These are phyloP conservation scores for Sphenodon punctatus DNA, from an alignment of 2,797 vertebrate species.

Conservation along the genomic window DNA sequence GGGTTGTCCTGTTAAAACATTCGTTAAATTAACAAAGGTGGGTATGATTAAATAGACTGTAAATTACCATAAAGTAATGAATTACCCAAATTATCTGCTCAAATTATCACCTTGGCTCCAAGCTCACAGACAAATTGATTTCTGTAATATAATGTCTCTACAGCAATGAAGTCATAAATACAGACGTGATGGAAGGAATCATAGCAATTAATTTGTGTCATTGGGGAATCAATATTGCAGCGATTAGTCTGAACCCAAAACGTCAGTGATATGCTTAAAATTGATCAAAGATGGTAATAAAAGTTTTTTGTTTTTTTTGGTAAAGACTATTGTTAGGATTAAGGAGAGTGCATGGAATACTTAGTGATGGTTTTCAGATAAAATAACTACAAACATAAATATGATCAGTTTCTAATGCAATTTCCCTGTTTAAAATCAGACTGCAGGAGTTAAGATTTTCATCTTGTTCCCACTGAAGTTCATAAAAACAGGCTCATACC, in stretches of 20 bases:
- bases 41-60: background rate
- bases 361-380: background rate
- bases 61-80: background rate
- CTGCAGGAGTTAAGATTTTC: background rate
- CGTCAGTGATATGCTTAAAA: background rate
- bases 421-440: background rate
- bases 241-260: background rate
- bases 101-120: background rate
- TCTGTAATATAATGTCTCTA: accelerated
- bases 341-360: background rate
- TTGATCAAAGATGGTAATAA: background rate
- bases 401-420: too few species aligned
- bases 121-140: background rate
- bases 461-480: accelerated
- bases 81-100: background rate
- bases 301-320: accelerated
- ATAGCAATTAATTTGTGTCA: background rate
- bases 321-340: background rate
- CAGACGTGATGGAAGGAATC: background rate
- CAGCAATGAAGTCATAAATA: background rate
- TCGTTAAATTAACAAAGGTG: background rate
- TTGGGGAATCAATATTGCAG: background rate
- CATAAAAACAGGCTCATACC: background rate
- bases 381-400: accelerated
- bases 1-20: background rate